A percentile compares a stretch with the other conserved stretches of the same genome.
Conservation (phyloP, 2,888 invertebrate genomes). For the Cheiracanthium punctorium region DNA sequence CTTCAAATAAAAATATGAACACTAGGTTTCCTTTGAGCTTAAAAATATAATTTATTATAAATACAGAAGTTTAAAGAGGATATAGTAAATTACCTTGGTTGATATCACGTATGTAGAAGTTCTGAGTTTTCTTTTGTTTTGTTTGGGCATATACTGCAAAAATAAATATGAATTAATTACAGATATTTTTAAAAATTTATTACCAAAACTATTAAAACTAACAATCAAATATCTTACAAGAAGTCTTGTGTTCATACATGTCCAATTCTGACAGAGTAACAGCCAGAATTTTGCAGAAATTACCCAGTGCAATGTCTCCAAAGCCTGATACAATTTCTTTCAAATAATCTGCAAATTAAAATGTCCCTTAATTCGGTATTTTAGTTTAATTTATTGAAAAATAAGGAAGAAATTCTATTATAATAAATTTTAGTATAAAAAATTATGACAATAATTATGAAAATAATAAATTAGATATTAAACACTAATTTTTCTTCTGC, state of each 20-base stretch:
- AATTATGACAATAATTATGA: no score
- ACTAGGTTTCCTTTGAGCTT: no score
- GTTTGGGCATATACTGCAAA: constrained; percentile 76
- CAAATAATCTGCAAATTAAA: constrained; percentile 37
- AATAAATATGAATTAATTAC: neutral
- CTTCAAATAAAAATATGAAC: no score
- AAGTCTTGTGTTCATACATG: constrained; percentile 77
- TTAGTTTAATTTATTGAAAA: neutral
- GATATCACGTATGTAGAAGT: constrained; percentile 76
- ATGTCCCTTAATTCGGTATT: no score
- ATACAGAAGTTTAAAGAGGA: no score
- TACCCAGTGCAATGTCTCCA: constrained; percentile 76
- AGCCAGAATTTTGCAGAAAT: constrained; percentile 77
- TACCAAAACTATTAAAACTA: no score
- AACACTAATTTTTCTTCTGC: no score
- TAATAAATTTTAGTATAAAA: no score
- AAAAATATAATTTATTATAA: no score
- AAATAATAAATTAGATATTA: neutral
- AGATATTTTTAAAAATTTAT: neutral
- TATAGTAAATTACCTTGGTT: constrained; percentile 76
- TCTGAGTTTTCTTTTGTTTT: constrained; percentile 76
- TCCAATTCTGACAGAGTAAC: constrained; percentile 77
- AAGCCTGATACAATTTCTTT: constrained; percentile 66
- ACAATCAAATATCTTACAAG: constrained; percentile 68
- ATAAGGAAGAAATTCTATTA: neutral